phyloP scores from a whole-genome alignment of 2,888 invertebrate species.

The Cenopis cana region DNA sequence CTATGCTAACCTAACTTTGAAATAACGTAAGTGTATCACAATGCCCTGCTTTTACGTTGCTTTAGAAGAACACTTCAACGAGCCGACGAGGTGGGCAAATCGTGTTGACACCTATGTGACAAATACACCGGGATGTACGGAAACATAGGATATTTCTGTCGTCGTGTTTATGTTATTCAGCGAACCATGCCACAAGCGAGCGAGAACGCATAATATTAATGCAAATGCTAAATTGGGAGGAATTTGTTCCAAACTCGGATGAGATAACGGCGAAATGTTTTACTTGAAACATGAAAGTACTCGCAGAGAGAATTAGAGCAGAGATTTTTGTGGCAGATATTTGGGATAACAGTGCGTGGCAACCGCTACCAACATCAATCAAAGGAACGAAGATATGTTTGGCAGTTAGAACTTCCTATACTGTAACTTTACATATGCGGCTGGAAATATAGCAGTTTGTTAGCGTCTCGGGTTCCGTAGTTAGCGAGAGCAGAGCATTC shows the following conservation, averaged over 20 bases:
- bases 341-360: neutral
- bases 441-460: conserved; percentile 58
- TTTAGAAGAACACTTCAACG: neutral
- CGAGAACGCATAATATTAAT: conserved; percentile 4
- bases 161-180: conserved; percentile 26
- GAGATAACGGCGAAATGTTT: conserved; percentile 1
- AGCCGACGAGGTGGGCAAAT: conserved; percentile 38
- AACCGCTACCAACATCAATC: neutral
- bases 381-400: neutral
- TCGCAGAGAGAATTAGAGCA: neutral
- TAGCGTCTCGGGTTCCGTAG: conserved; percentile 46
- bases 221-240: conserved; percentile 12
- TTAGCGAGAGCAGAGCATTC: conserved; percentile 79
- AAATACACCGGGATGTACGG: conserved; percentile 30
- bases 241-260: neutral
- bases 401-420: conserved; percentile 7
- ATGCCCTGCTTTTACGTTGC: neutral
- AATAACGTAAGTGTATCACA: conserved; percentile 1
- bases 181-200: conserved; percentile 6
- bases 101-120: conserved; percentile 43
- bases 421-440: conserved; percentile 44
- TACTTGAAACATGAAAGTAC: neutral
- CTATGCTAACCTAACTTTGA: conserved; percentile 3
- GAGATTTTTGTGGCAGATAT: neutral
- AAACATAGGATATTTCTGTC: conserved; percentile 29